Evolutionary conservation across 2,888 invertebrate genomes (phyloP).

Genomic region (Tiliacea citrago): DNA sequence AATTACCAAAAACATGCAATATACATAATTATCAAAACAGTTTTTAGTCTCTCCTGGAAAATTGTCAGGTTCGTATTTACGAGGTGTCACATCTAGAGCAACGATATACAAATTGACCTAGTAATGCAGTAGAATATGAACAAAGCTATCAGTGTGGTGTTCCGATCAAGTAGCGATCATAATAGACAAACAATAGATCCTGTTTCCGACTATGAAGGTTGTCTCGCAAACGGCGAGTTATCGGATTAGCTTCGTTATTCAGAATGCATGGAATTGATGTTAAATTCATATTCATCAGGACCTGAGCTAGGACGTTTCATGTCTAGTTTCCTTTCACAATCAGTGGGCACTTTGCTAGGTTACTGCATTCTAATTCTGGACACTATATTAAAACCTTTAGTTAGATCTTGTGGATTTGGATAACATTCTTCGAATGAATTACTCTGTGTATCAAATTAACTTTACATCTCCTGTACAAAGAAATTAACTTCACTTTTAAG

Average conservation of each 20-base stretch:
- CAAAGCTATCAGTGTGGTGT: slow-evolving; percentile 28
- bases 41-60: no score
- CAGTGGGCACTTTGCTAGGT: not conserved
- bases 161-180: slow-evolving; percentile 30
- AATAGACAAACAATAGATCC: slow-evolving; percentile 53
- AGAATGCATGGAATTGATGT: slow-evolving; percentile 33
- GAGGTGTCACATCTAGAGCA: no score
- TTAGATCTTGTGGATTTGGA: not conserved
- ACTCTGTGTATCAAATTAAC: not conserved
- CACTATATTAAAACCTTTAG: not conserved
- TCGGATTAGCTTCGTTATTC: slow-evolving; percentile 23
- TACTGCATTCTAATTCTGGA: not conserved
- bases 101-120: slow-evolving; percentile 14
- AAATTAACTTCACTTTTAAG: not conserved
- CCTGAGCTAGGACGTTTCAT: not conserved
- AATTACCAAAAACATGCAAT: no score
- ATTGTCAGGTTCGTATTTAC: no score
- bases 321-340: not conserved
- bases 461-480: not conserved
- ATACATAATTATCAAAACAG: no score
- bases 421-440: not conserved
- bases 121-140: slow-evolving; percentile 31
- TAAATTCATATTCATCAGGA: slow-evolving; percentile 22
- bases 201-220: slow-evolving; percentile 34
- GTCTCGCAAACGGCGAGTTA: slow-evolving; percentile 40